phyloP scores from a whole-genome alignment of 30 jellyfish, hydroid and myxozoan species.

The Clytia hemisphaerica region DNA sequence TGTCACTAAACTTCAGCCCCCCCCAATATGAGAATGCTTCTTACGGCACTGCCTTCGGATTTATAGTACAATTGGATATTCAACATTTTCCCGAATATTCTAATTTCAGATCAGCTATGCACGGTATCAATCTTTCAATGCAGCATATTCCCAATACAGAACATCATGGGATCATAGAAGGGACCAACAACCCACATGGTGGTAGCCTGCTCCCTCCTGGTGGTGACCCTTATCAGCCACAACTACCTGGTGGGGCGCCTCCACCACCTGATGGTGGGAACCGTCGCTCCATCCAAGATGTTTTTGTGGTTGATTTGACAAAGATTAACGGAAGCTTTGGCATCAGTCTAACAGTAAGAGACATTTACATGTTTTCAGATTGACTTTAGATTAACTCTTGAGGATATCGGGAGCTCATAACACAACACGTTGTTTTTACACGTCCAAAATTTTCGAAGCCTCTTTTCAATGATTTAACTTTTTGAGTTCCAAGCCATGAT shows the following conservation, averaged over 20 bases:
- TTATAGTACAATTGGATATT: too few relatives aligned
- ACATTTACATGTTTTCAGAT: neutral
- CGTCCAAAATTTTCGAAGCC: neutral
- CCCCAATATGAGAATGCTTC: too few relatives aligned
- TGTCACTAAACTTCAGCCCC: too few relatives aligned
- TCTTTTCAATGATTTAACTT: neutral
- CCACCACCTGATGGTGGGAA: neutral
- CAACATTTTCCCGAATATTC: neutral
- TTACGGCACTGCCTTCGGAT: too few relatives aligned
- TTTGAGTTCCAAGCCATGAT: neutral
- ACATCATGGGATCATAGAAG: too few relatives aligned
- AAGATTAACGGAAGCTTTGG: conserved; percentile 79
- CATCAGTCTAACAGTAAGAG: conserved; percentile 72
- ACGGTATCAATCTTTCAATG: conserved; percentile 20
- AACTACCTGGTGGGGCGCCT: too few relatives aligned
- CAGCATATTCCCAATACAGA: conserved; percentile 20
- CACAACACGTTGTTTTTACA: too few relatives aligned
- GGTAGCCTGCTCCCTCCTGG: too few relatives aligned
- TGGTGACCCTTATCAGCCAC: too few relatives aligned
- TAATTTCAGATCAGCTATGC: neutral
- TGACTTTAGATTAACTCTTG: too few relatives aligned
- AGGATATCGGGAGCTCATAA: too few relatives aligned
- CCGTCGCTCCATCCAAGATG: conserved; percentile 32
- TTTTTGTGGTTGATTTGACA: conserved; percentile 80
- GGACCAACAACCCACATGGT: too few relatives aligned